Evolutionary conservation across 2,797 vertebrate genomes (phyloP), one percentile per base, ranked within the genome.

Genomic region (Melopsittacus undulatus): DNA sequence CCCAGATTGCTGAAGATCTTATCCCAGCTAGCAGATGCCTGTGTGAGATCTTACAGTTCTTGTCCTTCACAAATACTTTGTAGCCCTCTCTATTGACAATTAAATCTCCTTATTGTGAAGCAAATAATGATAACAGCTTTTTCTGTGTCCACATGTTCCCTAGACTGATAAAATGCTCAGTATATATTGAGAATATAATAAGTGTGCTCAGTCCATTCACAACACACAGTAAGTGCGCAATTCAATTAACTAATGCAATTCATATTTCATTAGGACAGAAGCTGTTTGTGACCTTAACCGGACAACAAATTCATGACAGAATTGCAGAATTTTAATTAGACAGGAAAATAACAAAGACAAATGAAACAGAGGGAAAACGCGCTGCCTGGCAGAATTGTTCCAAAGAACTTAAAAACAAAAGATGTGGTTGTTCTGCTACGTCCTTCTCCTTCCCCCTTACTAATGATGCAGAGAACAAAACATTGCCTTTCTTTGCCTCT

Each of bases 221-320:
- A 88, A 75, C 63, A 77, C 43, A 91, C 74, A 95, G 49, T 93
- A 88, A 96, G 51, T 72, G 87, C 73, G 83, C 84, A 86, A 95
- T 95, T 95, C 94, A 97, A 96, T 97, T 95, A 97, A 97, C 83
- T 92, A 97, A 97, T 95, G 94, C 89, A 92, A 97, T 96, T 97
- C 96, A 94, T 93, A 94, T 96, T 97, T 97, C 95, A 95, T 94
- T 94, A 94, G 93, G 84, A 97, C 95, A 97, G 96, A 97, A 95
- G 92, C 95, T 91, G 94, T 86, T 97, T 97, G 95, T 96, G 96
- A 97, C 94, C 95, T 93, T 90, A 96, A 94, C 92, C 29, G 91
- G 89, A 95, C 95, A 97, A 96, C 92, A 95, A 93, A 85, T 94
- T 88, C 87, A 96, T 97, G 91, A 94, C 86, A 93, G 89, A 82